Evolutionary conservation across 1,140 invertebrate genomes (phyloP).

Genomic region (Aleiodes sp.): DNA sequence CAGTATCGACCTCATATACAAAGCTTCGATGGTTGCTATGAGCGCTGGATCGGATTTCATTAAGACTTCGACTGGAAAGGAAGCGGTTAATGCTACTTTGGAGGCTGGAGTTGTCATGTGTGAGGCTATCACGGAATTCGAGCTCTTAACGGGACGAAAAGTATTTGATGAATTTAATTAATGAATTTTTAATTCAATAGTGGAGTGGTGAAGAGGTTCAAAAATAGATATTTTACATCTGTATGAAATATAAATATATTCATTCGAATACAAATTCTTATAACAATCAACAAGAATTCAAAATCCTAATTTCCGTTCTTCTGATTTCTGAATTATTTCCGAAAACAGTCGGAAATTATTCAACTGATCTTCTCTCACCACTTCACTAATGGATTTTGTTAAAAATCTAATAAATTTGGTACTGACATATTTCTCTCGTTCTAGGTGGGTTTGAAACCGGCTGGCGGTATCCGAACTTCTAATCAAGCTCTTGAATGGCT

Average conservation of each 20-base stretch:
- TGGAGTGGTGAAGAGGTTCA: no score
- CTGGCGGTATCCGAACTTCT: constrained; percentile 92
- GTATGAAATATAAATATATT: no score
- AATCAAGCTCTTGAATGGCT: constrained; percentile 90
- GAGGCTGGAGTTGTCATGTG: constrained; percentile 94
- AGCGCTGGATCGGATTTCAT: constrained; percentile 97
- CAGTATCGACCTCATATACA: constrained; percentile 89
- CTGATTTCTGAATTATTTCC: constrained; percentile 26
- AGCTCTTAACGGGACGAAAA: constrained; percentile 77
- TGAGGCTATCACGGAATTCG: constrained; percentile 87
- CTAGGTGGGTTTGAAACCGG: constrained; percentile 95
- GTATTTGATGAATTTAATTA: constrained; percentile 62
- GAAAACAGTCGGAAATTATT: not conserved
- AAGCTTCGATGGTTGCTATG: constrained; percentile 92
- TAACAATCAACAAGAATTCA: no score
- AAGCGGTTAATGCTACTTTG: constrained; percentile 93
- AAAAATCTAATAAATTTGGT: no score
- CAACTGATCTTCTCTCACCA: no score
- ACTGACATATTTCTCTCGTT: no score
- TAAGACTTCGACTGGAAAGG: constrained; percentile 99
- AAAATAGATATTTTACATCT: no score
- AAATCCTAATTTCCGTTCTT: not conserved
- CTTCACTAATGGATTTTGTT: no score
- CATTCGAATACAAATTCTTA: no score
- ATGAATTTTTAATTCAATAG: not conserved